phyloP scores from a whole-genome alignment of 2,888 invertebrate species.

The Thymelicus acteon region DNA sequence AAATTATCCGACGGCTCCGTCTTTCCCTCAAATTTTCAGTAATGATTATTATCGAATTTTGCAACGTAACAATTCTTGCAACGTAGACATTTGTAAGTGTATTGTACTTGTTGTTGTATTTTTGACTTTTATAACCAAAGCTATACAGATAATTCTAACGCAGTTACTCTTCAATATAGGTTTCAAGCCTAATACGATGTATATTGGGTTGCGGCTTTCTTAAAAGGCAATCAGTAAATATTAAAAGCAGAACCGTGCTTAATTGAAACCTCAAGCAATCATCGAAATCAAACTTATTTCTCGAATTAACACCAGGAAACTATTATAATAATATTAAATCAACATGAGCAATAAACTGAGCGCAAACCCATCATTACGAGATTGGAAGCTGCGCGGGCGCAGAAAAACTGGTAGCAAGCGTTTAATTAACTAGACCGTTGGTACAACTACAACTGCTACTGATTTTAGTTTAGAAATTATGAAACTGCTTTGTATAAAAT shows the following conservation, averaged over 20 bases:
- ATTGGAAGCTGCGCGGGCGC: constrained; percentile 1
- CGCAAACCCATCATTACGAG: background rate
- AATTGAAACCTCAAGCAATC: background rate
- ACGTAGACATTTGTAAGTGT: too few relatives aligned
- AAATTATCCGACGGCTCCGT: too few relatives aligned
- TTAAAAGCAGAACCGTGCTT: background rate
- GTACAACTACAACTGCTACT: background rate
- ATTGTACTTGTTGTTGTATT: too few relatives aligned
- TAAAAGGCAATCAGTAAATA: background rate
- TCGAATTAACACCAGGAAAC: constrained; percentile 16
- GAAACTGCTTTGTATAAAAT: too few relatives aligned
- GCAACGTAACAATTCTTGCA: too few relatives aligned
- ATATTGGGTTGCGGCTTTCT: background rate
- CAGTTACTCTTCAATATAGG: too few relatives aligned
- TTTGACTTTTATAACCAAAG: too few relatives aligned
- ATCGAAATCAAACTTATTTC: constrained; percentile 1
- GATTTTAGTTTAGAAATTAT: background rate
- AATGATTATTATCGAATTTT: too few relatives aligned
- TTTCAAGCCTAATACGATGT: background rate
- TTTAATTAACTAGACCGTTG: constrained; percentile 14
- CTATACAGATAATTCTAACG: too few relatives aligned
- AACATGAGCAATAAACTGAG: constrained; percentile 2
- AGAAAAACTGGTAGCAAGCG: constrained; percentile 3
- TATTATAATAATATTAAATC: constrained; percentile 20
- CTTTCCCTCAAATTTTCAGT: too few relatives aligned